Conservation (phyloP, 2,113 vertebrate genomes). For the Macrotus californicus region DNA sequence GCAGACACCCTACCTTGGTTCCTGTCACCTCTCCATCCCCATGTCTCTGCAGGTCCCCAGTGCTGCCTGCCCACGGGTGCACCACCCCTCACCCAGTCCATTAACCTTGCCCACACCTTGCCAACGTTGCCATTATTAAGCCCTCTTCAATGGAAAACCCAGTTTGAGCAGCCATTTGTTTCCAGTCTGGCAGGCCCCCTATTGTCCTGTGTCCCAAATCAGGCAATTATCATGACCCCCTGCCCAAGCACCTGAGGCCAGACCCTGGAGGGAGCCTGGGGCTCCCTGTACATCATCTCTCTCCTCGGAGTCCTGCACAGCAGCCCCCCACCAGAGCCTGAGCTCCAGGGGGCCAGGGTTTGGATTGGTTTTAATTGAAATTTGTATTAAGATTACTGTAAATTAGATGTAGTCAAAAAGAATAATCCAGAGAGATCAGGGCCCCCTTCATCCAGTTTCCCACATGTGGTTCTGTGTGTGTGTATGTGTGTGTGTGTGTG, state of each 20-base stretch:
- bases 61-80: neutral
- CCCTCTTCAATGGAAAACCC: neutral
- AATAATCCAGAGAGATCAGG: neutral
- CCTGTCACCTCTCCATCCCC: neutral
- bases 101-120: neutral
- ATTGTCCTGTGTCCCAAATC: neutral
- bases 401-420: neutral
- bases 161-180: neutral
- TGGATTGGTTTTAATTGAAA: neutral
- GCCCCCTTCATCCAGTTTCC: neutral
- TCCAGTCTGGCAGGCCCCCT: neutral
- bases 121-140: accelerated
- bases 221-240: accelerated
- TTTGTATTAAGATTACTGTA: neutral
- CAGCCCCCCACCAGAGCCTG: neutral
- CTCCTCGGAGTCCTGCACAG: neutral
- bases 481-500: accelerated
- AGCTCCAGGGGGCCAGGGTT: neutral
- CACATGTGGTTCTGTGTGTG: neutral
- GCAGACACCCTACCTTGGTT: neutral
- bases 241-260: accelerated
- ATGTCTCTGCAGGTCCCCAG: neutral
- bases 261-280: accelerated
- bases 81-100: neutral
- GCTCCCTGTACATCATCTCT: accelerated